phyloP scores from a whole-genome alignment of 2,888 invertebrate species.

The Sicus ferrugineus region DNA sequence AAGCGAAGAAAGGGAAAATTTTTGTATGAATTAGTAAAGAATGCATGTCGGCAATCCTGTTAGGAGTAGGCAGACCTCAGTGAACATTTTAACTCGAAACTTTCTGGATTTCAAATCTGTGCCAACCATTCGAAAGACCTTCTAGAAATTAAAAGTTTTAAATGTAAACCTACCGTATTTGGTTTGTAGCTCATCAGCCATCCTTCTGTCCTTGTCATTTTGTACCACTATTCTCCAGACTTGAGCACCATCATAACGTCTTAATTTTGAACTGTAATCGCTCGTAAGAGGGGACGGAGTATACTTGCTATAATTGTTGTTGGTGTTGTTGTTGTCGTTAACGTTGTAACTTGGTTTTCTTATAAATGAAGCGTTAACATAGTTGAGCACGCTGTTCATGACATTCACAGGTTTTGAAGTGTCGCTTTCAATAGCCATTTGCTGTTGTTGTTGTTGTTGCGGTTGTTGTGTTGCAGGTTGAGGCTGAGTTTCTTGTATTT shows the following conservation, averaged over 20 bases:
- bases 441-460: conserved; percentile 29
- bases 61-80: no score
- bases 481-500: neutral
- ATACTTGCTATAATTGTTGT: conserved; percentile 19
- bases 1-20: no score
- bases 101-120: no score
- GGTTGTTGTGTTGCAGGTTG: neutral
- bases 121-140: no score
- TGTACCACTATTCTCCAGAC: conserved; percentile 74
- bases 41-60: no score
- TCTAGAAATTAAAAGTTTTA: no score
- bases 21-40: no score
- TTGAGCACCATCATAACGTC: conserved; percentile 80
- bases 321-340: conserved; percentile 29
- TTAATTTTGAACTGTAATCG: conserved; percentile 53
- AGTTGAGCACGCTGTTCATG: conserved; percentile 56
- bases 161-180: conserved; percentile 70
- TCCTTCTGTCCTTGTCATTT: conserved; percentile 67
- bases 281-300: conserved; percentile 35
- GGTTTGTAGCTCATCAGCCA: conserved; percentile 67
- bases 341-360: conserved; percentile 25
- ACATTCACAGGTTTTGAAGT: conserved; percentile 44
- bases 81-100: no score
- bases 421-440: conserved; percentile 8
- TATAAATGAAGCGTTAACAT: conserved; percentile 56